phyloP scores from a whole-genome alignment of 2,888 invertebrate genomes.

The Oscheius sp. region DNA sequence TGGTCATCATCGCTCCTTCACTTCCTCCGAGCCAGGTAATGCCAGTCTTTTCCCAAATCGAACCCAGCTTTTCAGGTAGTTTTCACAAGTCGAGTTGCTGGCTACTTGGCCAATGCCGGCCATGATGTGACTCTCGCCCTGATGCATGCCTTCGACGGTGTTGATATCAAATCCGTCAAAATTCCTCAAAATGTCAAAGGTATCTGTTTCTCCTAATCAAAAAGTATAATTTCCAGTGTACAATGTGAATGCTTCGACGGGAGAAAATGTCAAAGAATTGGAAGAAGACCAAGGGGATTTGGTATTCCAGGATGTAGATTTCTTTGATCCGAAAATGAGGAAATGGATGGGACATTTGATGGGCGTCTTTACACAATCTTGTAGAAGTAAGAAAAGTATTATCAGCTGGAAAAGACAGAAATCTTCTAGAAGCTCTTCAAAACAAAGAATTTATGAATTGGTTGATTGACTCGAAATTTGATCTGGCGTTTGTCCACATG shows the following conservation, averaged over 20 bases:
- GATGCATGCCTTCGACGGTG: constrained; percentile 33
- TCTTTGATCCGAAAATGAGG: constrained; percentile 7
- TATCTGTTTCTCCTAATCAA: background rate
- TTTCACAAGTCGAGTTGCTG: constrained; percentile 57
- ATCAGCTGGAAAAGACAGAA: background rate
- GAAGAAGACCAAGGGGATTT: constrained; percentile 19
- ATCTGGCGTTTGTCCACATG: constrained; percentile 65
- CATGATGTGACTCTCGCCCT: constrained; percentile 61
- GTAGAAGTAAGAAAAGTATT: constrained; percentile 20
- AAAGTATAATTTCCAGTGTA: constrained; percentile 18
- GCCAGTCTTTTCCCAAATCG: background rate
- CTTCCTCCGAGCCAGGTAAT: constrained; percentile 57
- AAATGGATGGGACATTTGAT: background rate
- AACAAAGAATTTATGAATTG: constrained; percentile 53
- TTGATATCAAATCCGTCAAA: constrained; percentile 21
- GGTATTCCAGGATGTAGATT: constrained; percentile 13
- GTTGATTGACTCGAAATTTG: constrained; percentile 59
- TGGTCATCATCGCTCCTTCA: constrained; percentile 53
- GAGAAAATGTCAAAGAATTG: background rate
- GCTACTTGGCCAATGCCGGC: constrained; percentile 55
- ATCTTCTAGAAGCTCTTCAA: constrained; percentile 32
- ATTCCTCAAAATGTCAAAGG: constrained; percentile 33
- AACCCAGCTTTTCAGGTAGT: constrained; percentile 43
- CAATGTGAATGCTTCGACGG: constrained; percentile 26
- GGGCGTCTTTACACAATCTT: constrained; percentile 1